phyloP scores from a whole-genome alignment of 2,888 invertebrate genomes.

The Diarsia rubi region DNA sequence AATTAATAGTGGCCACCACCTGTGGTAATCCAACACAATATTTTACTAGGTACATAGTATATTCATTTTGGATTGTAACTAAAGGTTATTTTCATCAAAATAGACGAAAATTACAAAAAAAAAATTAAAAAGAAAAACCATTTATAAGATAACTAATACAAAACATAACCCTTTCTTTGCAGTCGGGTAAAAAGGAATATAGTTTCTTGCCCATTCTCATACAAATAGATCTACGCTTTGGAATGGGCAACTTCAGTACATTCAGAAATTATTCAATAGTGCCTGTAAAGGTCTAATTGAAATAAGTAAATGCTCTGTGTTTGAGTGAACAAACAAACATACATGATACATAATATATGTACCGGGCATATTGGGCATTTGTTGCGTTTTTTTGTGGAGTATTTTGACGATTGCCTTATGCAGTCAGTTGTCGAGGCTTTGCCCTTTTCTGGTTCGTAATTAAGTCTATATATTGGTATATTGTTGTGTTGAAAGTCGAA shows the following conservation, averaged over 20 bases:
- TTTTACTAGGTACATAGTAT: neutral
- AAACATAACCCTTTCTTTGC: too few species aligned
- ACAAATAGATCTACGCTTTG: too few species aligned
- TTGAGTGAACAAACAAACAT: neutral
- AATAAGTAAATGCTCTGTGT: too few species aligned
- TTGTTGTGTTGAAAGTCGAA: conserved; percentile 25
- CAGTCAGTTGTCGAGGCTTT: conserved; percentile 35
- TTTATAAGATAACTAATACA: too few species aligned
- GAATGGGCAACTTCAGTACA: too few species aligned
- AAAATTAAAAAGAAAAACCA: too few species aligned
- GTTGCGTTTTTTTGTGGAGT: conserved; percentile 43
- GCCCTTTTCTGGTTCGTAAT: conserved; percentile 48
- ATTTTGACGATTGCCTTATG: conserved; percentile 42
- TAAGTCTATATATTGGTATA: conserved; percentile 50
- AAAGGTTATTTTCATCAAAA: neutral
- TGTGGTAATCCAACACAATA: neutral
- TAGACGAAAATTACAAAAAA: neutral
- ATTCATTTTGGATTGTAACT: neutral
- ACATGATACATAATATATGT: neutral
- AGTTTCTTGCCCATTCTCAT: too few species aligned
- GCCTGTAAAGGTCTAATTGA: too few species aligned
- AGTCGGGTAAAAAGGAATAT: too few species aligned
- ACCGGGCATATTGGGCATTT: conserved; percentile 55
- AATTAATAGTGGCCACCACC: neutral
- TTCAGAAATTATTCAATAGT: too few species aligned